A percentile compares a stretch with the other conserved stretches of the same genome.
Evolutionary conservation across 2,113 vertebrate genomes (phyloP).

Genomic region (Bolborhynchus lineola): DNA sequence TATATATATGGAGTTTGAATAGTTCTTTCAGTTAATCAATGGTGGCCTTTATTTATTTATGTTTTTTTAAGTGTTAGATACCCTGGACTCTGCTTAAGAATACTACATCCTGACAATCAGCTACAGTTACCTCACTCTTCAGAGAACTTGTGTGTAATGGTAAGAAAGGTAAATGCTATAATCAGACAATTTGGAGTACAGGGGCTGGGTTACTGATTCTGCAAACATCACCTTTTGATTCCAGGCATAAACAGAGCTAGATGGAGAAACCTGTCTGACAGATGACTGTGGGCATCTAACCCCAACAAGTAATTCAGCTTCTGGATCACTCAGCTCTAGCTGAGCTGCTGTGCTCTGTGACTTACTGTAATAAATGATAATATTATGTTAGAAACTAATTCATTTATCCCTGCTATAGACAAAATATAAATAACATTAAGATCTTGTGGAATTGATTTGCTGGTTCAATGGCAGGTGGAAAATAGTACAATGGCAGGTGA

Average conservation of each 20-base stretch:
- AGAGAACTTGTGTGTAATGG: background rate
- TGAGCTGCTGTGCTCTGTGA: background rate
- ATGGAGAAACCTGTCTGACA: background rate
- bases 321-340: background rate
- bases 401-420: background rate
- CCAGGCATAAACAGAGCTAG: background rate
- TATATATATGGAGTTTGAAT: background rate
- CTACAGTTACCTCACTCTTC: background rate
- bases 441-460: background rate
- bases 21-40: background rate
- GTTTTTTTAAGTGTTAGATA: background rate
- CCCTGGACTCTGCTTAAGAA: background rate
- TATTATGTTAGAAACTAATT: background rate
- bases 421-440: background rate
- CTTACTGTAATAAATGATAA: background rate
- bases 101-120: background rate
- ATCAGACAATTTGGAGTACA: background rate
- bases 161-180: background rate
- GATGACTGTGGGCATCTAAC: background rate
- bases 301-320: background rate
- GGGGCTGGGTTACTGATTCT: background rate
- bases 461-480: background rate
- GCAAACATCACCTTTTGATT: background rate
- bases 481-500: background rate
- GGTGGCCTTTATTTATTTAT: background rate